Percentiles rank a stretch among this genome's conserved stretches.
Conservation (phyloP, 2,113 vertebrate genomes). For the Lathamus discolor region DNA sequence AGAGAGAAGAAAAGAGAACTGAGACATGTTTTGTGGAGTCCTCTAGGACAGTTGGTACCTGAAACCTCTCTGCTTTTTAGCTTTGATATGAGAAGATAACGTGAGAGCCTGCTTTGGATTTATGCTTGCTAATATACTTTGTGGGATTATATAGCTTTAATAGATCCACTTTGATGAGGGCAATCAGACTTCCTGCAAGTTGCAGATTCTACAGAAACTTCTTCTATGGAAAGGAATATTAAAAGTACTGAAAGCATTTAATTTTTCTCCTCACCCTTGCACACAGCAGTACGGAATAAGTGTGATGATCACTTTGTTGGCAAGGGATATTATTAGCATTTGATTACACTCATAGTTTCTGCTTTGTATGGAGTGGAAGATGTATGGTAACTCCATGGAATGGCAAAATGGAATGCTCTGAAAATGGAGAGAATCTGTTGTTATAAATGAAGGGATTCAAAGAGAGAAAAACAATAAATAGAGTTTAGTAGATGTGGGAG, state of each 20-base stretch:
- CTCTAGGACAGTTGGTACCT: background rate
- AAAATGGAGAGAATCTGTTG: background rate
- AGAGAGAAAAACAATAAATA: background rate
- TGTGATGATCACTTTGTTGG: background rate
- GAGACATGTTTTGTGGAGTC: background rate
- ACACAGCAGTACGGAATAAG: background rate
- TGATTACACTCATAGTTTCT: slow-evolving; percentile 23
- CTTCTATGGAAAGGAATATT: background rate
- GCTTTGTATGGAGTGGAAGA: background rate
- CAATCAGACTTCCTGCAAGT: background rate
- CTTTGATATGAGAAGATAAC: background rate
- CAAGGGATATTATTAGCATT: slow-evolving; percentile 32
- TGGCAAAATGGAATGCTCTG: background rate
- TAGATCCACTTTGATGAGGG: background rate
- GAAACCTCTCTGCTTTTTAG: background rate
- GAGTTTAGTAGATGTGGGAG: background rate
- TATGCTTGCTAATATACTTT: background rate
- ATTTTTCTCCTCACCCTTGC: background rate
- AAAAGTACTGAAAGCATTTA: background rate
- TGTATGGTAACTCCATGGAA: background rate
- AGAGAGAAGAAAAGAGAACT: background rate
- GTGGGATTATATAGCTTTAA: background rate
- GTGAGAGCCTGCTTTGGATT: background rate
- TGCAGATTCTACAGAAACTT: background rate
- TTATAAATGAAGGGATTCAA: background rate